Evolutionary conservation across 2,888 invertebrate species (phyloP), one percentile per base, ranked within the genome.

Genomic region (Meta bourneti): DNA sequence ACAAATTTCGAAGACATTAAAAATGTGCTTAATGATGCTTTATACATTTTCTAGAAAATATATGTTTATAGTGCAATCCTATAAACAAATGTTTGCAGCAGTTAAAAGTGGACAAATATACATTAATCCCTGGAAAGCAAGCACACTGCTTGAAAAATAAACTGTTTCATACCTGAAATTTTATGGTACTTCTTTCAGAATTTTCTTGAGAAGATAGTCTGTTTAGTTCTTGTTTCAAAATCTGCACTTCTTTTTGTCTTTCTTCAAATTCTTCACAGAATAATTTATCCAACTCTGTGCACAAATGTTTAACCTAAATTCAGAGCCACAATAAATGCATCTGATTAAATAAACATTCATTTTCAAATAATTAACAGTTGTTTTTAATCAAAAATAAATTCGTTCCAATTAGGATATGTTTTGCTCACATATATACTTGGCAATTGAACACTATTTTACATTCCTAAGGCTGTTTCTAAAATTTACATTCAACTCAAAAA

Each of bases 151-250:
- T 19, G n/a, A 54, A 16, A 52, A 51, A 52, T n/a, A 79, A n/a
- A 52, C 19, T 8, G 34, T 79, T 19, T 51, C 6, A 20, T n/a
- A 88, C 81, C 49, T 80, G 8, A 48, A 34, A 34, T 16, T 70
- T 48, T n/a, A 77, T 7, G 11, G 77, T 89, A 19, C 71, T 48
- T 71, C n/a, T 77, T 80, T 89, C 89, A 70, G 71, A 51, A 70
- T 34, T 34, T 83, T 89, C 82, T 13, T 16, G 4, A n/a, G n/a
- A 52, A 69, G 34, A 48, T 11, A 89, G 6, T 2, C 6, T 61
- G 20, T 77, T 52, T 20, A 83, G 51, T 71, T 83, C 34, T 52
- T 83, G 16, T 7, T 83, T 71, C 19, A 89, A 71, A 74, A 16
- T 34, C 8, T n/a, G 52, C 9, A 51, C 16, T 69, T 89, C 89